phyloP scores from a whole-genome alignment of 2,888 invertebrate species.

The Tipula unca region DNA sequence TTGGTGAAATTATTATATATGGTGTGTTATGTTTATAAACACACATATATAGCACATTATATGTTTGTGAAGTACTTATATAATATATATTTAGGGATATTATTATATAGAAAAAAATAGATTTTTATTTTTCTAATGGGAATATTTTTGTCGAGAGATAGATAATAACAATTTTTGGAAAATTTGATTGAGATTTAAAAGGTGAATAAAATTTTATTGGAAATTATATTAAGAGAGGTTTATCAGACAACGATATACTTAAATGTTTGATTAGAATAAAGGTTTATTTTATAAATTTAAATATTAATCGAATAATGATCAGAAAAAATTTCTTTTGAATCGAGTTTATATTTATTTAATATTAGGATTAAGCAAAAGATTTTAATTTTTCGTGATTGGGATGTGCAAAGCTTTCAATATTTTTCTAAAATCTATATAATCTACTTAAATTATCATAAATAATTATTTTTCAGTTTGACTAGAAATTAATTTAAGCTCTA shows the following conservation, averaged over 20 bases:
- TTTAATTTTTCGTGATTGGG: no score
- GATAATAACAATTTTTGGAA: not conserved
- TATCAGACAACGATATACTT: not conserved
- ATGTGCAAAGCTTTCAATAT: no score
- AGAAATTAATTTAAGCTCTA: no score
- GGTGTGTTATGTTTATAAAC: not conserved
- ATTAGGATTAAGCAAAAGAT: no score
- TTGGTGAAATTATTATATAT: conserved; percentile 14
- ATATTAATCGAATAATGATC: not conserved
- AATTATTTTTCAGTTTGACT: no score
- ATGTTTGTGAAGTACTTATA: not conserved
- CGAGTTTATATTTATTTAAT: no score
- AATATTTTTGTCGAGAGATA: not conserved
- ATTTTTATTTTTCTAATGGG: conserved; percentile 2
- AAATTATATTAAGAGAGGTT: not conserved
- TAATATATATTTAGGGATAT: conserved; percentile 14
- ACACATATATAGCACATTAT: conserved; percentile 16
- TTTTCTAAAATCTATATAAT: no score
- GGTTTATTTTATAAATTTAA: not conserved
- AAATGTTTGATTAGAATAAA: not conserved
- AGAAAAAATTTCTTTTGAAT: no score
- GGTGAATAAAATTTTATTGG: not conserved
- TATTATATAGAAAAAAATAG: not conserved
- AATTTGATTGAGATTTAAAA: conserved; percentile 2
- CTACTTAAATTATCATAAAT: no score